Evolutionary conservation across 2,797 vertebrate genomes (phyloP).

Genomic region (Silurus lanzhouensis): DNA sequence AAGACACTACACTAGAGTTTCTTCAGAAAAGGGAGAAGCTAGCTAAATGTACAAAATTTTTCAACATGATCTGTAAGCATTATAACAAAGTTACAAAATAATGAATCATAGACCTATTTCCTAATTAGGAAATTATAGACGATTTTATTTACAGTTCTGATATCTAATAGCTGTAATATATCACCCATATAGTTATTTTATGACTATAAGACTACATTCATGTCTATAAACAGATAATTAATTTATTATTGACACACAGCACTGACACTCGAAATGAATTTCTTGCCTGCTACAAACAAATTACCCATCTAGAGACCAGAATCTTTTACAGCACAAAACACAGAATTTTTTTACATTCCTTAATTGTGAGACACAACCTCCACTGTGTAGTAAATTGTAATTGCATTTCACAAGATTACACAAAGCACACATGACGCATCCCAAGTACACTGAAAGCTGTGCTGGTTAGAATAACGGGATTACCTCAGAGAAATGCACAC

Average conservation of each 20-base stretch:
- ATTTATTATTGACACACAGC: not conserved
- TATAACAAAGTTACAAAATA: too few relatives aligned
- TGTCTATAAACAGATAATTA: not conserved
- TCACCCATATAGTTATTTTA: not conserved
- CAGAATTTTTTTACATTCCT: not conserved
- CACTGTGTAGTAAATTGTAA: not conserved
- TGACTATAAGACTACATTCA: too few relatives aligned
- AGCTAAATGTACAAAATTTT: not conserved
- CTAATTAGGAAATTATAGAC: too few relatives aligned
- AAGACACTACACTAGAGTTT: not conserved
- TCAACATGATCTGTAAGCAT: not conserved
- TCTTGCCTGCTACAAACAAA: not conserved
- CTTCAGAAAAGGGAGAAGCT: not conserved
- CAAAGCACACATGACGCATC: not conserved
- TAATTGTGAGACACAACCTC: not conserved
- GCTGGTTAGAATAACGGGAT: not conserved
- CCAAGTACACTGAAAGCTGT: not conserved
- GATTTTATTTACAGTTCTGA: not conserved
- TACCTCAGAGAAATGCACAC: not conserved
- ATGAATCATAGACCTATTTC: too few relatives aligned
- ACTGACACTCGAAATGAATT: not conserved
- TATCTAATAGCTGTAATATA: not conserved
- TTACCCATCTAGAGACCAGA: not conserved
- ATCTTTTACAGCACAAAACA: not conserved
- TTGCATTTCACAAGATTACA: constrained; percentile 9